Evolutionary conservation across 2,113 vertebrate species (phyloP).

Genomic region (Crotalus helleri): DNA sequence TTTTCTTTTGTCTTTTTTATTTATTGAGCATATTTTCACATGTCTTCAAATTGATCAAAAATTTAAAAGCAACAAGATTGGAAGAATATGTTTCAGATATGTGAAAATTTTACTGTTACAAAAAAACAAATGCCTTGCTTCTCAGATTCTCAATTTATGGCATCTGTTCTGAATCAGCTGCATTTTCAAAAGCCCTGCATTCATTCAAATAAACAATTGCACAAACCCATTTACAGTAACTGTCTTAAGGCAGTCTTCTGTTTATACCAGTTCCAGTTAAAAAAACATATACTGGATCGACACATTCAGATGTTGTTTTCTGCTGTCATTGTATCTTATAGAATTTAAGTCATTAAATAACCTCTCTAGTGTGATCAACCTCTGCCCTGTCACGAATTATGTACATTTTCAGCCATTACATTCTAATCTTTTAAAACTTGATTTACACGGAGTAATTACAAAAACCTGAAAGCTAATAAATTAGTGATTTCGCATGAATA

Average conservation of each 20-base stretch:
- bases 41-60: background rate
- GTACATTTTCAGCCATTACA: slow-evolving; percentile 53
- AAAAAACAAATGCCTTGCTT: background rate
- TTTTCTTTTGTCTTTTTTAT: background rate
- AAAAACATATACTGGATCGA: background rate
- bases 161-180: background rate
- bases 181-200: background rate
- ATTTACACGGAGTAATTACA: slow-evolving; percentile 62
- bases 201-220: background rate
- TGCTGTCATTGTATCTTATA: background rate
- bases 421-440: slow-evolving; percentile 48
- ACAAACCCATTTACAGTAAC: background rate
- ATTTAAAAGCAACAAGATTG: background rate
- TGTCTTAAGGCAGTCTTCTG: background rate
- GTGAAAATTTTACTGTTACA: background rate
- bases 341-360: background rate
- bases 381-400: slow-evolving; percentile 2
- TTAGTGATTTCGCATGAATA: slow-evolving; percentile 48
- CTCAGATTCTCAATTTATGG: background rate
- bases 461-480: slow-evolving; percentile 53
- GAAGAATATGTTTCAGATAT: background rate
- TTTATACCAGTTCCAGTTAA: background rate
- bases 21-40: background rate
- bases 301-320: background rate
- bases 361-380: background rate